A percentile compares a stretch with the other conserved stretches of the same genome.
These are phyloP conservation scores for Autographa pulchrina DNA, from an alignment of 2,888 invertebrate genomes.

Conservation along the genomic window DNA sequence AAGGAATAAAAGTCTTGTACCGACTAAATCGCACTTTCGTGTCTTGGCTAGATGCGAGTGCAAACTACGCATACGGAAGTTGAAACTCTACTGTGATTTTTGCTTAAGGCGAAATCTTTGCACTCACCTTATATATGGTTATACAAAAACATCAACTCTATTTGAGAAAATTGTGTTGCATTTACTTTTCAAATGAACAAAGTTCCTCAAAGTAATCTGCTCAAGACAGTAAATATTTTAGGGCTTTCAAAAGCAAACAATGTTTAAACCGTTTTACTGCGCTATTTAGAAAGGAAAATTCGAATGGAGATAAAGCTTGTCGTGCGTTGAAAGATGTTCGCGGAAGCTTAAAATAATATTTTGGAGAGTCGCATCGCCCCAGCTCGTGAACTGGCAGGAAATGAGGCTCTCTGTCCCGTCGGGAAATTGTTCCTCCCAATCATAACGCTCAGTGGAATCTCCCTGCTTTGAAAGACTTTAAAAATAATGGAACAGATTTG, in stretches of 20 bases:
- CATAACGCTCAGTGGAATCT: constrained; percentile 84
- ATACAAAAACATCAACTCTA: constrained; percentile 29
- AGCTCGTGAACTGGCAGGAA: constrained; percentile 82
- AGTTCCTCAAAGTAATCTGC: constrained; percentile 35
- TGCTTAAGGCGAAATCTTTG: constrained; percentile 63
- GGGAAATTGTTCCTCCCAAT: constrained; percentile 88
- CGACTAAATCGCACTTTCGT: constrained; percentile 73
- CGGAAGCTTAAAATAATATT: constrained; percentile 87
- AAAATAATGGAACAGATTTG: constrained; percentile 82
- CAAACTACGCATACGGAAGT: constrained; percentile 75
- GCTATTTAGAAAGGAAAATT: constrained; percentile 55
- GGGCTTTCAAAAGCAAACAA: constrained; percentile 43
- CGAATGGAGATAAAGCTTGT: constrained; percentile 72
- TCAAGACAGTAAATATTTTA: constrained; percentile 44
- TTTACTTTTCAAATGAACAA: constrained; percentile 42
- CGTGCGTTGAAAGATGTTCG: constrained; percentile 82
- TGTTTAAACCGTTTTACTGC: constrained; percentile 54
- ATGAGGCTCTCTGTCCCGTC: constrained; percentile 85
- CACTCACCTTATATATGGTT: constrained; percentile 16
- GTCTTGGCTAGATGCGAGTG: constrained; percentile 72
- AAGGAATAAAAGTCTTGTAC: constrained; percentile 66
- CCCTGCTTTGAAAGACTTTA: constrained; percentile 81
- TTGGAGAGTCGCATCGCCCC: constrained; percentile 76
- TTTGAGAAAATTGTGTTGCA: constrained; percentile 30
- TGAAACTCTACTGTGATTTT: constrained; percentile 74